phyloP scores from a whole-genome alignment of 2,113 vertebrate species.

The Tichodroma muraria region DNA sequence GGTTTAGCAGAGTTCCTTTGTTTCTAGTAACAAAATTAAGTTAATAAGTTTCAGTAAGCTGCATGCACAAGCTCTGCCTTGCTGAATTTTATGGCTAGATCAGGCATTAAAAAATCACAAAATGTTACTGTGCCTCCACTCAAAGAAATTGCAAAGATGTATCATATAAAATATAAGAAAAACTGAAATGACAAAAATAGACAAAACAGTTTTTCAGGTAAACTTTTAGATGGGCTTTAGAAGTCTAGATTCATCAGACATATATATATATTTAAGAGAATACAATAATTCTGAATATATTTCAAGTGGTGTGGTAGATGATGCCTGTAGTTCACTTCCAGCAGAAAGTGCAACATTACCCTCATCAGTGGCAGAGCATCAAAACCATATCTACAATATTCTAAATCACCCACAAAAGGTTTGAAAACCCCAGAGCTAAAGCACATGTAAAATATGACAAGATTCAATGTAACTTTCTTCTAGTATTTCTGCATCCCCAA shows the following conservation, averaged over 20 bases:
- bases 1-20: neutral
- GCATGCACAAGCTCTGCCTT: neutral
- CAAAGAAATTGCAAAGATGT: neutral
- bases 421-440: constrained; percentile 17
- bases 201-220: constrained; percentile 17
- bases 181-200: constrained; percentile 15
- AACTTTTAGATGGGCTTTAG: constrained; percentile 35
- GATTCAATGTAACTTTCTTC: neutral
- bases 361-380: neutral
- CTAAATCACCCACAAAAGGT: neutral
- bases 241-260: constrained; percentile 2
- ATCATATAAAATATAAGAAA: neutral
- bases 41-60: neutral
- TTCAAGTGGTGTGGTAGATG: neutral
- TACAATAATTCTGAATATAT: constrained; percentile 24
- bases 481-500: neutral
- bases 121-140: neutral
- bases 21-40: neutral
- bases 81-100: neutral
- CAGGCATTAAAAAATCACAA: neutral
- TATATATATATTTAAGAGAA: neutral
- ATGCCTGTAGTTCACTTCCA: constrained; percentile 7
- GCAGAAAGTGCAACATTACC: neutral
- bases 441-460: neutral
- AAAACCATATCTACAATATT: neutral